A percentile compares a stretch with the other conserved stretches of the same genome.
Evolutionary conservation across 2,888 invertebrate genomes (phyloP).

Genomic region (Phyto melanocephala): DNA sequence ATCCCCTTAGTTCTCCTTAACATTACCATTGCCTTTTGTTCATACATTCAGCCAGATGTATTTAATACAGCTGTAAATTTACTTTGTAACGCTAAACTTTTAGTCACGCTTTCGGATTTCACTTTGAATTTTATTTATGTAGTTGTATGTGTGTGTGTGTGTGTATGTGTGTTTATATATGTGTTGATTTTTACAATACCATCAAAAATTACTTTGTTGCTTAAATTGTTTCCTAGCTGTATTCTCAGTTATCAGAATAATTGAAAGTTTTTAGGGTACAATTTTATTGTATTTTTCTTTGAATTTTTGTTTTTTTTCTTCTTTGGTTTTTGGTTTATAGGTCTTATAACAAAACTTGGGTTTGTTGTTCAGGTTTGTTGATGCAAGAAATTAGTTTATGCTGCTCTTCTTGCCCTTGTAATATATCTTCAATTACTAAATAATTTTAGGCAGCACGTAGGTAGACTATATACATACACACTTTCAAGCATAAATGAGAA

Average conservation of each 20-base stretch:
- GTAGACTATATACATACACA: too few species aligned
- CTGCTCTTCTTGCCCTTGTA: not conserved
- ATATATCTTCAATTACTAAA: not conserved
- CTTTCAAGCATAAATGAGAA: too few species aligned
- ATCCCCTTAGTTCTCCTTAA: too few species aligned
- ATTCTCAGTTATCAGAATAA: not conserved
- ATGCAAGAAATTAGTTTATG: conserved; percentile 9
- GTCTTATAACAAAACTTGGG: not conserved
- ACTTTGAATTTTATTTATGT: conserved; percentile 11
- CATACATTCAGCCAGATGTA: not conserved
- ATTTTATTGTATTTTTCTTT: not conserved
- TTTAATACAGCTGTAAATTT: conserved; percentile 12
- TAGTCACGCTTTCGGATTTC: conserved; percentile 21
- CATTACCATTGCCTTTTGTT: not conserved
- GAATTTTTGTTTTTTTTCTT: not conserved
- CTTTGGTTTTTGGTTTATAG: not conserved
- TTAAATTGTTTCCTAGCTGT: not conserved
- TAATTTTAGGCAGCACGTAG: not conserved
- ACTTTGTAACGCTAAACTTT: conserved; percentile 29
- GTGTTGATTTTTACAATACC: not conserved
- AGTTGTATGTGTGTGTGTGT: not conserved
- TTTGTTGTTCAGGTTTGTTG: not conserved
- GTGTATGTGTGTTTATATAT: not conserved
- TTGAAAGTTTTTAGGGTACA: not conserved
- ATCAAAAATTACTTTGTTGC: conserved; percentile 2